Percentiles rank a stretch among this genome's conserved stretches.
phyloP scores from a whole-genome alignment of 2,888 invertebrate genomes.

The Protophormia terraenovae region DNA sequence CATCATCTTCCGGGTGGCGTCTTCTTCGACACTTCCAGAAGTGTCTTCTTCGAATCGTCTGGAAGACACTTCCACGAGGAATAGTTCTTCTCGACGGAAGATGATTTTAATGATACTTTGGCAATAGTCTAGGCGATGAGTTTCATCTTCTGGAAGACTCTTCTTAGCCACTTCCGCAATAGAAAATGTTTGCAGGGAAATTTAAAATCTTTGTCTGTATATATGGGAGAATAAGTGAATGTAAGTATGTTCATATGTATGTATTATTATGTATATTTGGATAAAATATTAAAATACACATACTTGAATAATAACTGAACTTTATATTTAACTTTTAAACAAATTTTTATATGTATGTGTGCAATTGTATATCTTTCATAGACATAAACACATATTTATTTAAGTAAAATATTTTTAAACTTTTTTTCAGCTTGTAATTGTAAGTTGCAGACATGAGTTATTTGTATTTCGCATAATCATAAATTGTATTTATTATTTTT shows the following conservation, averaged over 20 bases:
- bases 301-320: neutral
- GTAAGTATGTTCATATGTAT: neutral
- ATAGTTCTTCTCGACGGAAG: too few species aligned
- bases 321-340: neutral
- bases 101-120: too few species aligned
- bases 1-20: too few species aligned
- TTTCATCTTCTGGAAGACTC: too few species aligned
- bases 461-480: slow-evolving; percentile 15
- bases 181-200: too few species aligned
- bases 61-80: too few species aligned
- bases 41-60: too few species aligned
- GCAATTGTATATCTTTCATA: neutral
- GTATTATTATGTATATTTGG: neutral
- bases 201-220: neutral
- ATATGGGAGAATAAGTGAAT: neutral
- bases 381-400: neutral
- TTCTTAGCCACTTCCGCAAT: too few species aligned
- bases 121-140: too few species aligned
- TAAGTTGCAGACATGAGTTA: slow-evolving; percentile 15
- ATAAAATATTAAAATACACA: slow-evolving; percentile 7
- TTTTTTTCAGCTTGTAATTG: neutral
- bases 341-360: neutral
- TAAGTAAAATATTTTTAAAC: neutral
- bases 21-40: too few species aligned
- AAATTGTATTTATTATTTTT: slow-evolving; percentile 6